Percentiles rank a stretch among this genome's conserved stretches.
phyloP scores from a whole-genome alignment of 2,888 invertebrate genomes.

The Thecophora atra region DNA sequence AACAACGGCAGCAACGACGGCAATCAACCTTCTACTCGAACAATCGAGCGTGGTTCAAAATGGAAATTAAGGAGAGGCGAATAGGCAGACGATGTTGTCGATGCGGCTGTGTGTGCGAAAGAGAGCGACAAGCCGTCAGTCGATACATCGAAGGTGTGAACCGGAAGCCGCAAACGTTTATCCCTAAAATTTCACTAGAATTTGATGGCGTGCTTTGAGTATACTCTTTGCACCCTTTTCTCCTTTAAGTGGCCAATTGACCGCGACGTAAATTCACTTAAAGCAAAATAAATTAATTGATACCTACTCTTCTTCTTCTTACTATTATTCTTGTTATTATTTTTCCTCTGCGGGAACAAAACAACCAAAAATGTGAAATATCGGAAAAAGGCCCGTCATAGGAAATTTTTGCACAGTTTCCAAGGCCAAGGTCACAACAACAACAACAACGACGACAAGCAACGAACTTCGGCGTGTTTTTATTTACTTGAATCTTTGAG shows the following conservation, averaged over 20 bases:
- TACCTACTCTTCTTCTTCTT: too few species aligned
- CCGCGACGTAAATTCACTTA: neutral
- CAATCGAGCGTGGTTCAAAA: too few species aligned
- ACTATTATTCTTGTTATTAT: too few species aligned
- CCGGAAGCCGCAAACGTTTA: slow-evolving; percentile 39
- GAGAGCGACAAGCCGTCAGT: neutral
- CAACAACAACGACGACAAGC: neutral
- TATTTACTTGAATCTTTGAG: neutral
- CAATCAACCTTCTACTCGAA: too few species aligned
- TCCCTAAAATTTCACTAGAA: slow-evolving; percentile 2
- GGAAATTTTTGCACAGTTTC: neutral
- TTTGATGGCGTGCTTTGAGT: slow-evolving; percentile 1
- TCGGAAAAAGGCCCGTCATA: slow-evolving; percentile 1
- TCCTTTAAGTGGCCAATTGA: neutral
- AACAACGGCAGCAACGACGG: too few species aligned
- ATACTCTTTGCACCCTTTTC: neutral
- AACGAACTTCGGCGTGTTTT: slow-evolving; percentile 10
- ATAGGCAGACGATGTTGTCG: too few species aligned
- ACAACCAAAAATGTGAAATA: neutral
- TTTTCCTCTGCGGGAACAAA: neutral
- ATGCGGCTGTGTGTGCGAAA: neutral
- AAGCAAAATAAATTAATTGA: slow-evolving; percentile 5
- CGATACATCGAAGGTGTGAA: slow-evolving; percentile 38
- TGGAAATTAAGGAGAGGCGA: too few species aligned
- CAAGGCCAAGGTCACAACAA: slow-evolving; percentile 22